Percentiles rank a stretch among this genome's conserved stretches.
Evolutionary conservation across 2,888 invertebrate genomes (phyloP).

Genomic region (Chirona hameri): DNA sequence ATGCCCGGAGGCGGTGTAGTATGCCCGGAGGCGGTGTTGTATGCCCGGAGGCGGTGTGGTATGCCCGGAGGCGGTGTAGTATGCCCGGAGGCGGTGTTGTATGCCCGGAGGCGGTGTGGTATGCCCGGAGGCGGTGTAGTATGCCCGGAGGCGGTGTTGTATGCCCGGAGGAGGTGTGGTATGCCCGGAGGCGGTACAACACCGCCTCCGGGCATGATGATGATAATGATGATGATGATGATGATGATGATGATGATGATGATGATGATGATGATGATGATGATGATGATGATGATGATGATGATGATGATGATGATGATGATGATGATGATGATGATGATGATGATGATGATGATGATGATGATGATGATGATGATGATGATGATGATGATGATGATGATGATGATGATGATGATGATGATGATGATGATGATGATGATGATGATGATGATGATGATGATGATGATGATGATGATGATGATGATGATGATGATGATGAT

Average conservation of each 20-base stretch:
- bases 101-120: too few relatives aligned
- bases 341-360: slow-evolving; percentile 13
- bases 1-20: too few relatives aligned
- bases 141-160: too few relatives aligned
- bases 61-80: too few relatives aligned
- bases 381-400: background rate
- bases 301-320: slow-evolving; percentile 12
- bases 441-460: slow-evolving; percentile 4
- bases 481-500: background rate
- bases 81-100: too few relatives aligned
- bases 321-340: background rate
- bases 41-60: too few relatives aligned
- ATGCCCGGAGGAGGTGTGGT: too few relatives aligned
- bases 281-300: background rate
- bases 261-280: background rate
- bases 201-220: background rate
- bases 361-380: background rate
- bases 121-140: too few relatives aligned
- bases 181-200: too few relatives aligned
- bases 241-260: background rate
- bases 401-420: background rate
- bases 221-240: background rate
- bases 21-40: too few relatives aligned
- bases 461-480: background rate
- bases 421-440: background rate